Evolutionary conservation across 2,113 vertebrate species (phyloP).

Genomic region (Corapipo altera): DNA sequence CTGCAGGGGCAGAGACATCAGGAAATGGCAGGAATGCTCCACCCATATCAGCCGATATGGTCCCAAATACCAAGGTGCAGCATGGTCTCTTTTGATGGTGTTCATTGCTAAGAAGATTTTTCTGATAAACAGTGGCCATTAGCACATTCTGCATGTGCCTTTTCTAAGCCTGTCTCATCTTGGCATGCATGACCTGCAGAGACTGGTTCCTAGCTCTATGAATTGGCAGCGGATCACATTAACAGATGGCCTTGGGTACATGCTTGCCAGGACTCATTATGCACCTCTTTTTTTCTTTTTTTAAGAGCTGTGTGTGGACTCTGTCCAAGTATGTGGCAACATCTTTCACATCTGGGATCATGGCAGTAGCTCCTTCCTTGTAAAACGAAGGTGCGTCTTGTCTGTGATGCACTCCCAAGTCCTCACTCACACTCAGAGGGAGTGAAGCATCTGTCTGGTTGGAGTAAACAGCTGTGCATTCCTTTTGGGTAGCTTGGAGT

Average conservation of each 20-base stretch:
- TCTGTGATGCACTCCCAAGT: not conserved
- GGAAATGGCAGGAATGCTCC: not conserved
- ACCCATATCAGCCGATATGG: not conserved
- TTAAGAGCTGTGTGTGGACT: not conserved
- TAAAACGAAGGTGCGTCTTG: not conserved
- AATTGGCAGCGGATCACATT: not conserved
- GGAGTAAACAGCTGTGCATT: not conserved
- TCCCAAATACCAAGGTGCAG: not conserved
- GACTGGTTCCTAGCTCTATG: not conserved
- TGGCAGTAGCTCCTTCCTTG: not conserved
- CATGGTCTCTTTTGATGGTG: not conserved
- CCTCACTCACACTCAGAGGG: not conserved
- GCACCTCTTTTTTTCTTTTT: not conserved
- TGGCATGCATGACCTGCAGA: not conserved
- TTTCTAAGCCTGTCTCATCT: not conserved
- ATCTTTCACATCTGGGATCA: not conserved
- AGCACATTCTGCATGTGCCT: conserved; percentile 5
- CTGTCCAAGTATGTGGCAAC: not conserved
- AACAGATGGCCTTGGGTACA: not conserved
- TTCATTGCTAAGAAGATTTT: not conserved
- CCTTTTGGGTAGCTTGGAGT: not conserved
- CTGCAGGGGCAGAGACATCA: not conserved
- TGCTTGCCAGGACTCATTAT: not conserved
- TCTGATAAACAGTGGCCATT: not conserved
- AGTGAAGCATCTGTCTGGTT: not conserved